These are phyloP conservation scores for Carterocephalus palaemon DNA, from an alignment of 2,888 invertebrate species.

Conservation along the genomic window DNA sequence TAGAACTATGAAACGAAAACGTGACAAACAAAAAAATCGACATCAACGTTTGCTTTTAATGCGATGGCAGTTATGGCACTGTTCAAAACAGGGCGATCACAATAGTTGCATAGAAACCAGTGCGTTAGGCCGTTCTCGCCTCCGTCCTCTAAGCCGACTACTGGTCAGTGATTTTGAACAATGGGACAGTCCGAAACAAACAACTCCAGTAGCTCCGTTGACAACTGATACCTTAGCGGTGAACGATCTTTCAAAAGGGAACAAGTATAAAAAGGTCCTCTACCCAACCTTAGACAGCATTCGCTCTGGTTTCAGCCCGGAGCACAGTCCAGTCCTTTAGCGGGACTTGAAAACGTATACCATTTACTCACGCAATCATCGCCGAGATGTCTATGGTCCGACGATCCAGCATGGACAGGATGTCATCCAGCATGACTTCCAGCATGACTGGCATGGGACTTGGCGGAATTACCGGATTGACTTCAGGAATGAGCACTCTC, in stretches of 20 bases:
- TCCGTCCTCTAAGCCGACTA: conserved; percentile 26
- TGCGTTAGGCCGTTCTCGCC: conserved; percentile 1
- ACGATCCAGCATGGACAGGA: conserved; percentile 72
- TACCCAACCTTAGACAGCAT: conserved; percentile 47
- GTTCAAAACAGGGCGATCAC: conserved; percentile 4
- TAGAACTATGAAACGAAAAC: too few species aligned
- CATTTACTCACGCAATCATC: conserved; percentile 13
- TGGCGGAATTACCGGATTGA: conserved; percentile 68
- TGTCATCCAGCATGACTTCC: conserved; percentile 75
- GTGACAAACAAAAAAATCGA: too few species aligned
- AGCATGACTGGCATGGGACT: conserved; percentile 76
- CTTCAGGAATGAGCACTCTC: conserved; percentile 66
- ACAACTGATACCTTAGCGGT: conserved; percentile 62
- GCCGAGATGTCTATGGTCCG: conserved; percentile 56
- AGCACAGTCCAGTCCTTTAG: conserved; percentile 58
- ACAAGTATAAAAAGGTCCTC: conserved; percentile 54
- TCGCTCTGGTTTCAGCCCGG: conserved; percentile 69
- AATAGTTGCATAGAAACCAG: conserved; percentile 4
- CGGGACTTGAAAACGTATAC: conserved; percentile 40
- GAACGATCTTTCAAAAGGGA: conserved; percentile 50
- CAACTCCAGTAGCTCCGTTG: conserved; percentile 52
- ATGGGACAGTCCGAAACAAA: conserved; percentile 50
- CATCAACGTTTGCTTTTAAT: too few species aligned
- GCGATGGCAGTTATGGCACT: background rate
- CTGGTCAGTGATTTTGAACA: conserved; percentile 63